These are phyloP conservation scores for Myodes glareolus DNA, from an alignment of 2,113 vertebrate genomes.

Conservation along the genomic window DNA sequence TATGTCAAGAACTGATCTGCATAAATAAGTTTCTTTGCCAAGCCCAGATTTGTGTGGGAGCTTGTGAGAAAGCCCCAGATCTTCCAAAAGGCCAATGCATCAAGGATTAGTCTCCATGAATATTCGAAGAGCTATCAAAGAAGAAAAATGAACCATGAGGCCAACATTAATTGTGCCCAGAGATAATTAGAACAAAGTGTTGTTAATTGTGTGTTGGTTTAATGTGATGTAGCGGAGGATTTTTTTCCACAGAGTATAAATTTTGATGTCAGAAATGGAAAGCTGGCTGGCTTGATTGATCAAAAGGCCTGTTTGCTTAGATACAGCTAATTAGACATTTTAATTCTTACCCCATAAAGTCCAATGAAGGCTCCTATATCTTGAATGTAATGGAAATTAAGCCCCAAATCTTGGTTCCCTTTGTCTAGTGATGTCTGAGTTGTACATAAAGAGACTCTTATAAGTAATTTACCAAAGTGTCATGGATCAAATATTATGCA, in stretches of 20 bases:
- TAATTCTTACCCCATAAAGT: conserved; percentile 76
- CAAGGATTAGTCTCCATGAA: conserved; percentile 77
- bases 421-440: background rate
- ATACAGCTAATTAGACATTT: conserved; percentile 78
- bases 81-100: conserved; percentile 62
- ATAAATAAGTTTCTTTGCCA: conserved; percentile 57
- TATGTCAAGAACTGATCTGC: conserved; percentile 71
- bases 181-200: conserved; percentile 86
- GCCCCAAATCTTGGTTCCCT: background rate
- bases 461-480: background rate
- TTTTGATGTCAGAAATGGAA: conserved; percentile 79
- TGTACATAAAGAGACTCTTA: background rate
- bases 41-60: conserved; percentile 46
- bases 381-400: conserved; percentile 65
- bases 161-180: conserved; percentile 81
- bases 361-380: conserved; percentile 79
- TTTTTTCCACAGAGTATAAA: conserved; percentile 76
- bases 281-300: conserved; percentile 81
- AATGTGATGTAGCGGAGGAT: conserved; percentile 66
- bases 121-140: conserved; percentile 78
- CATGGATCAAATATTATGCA: conserved; percentile 38
- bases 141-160: conserved; percentile 81
- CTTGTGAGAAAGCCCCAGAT: conserved; percentile 48
- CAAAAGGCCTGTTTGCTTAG: conserved; percentile 77
- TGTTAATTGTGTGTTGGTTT: conserved; percentile 86